Evolutionary conservation across 1,140 invertebrate species (phyloP).

Genomic region (Zaprionus camerounensis): DNA sequence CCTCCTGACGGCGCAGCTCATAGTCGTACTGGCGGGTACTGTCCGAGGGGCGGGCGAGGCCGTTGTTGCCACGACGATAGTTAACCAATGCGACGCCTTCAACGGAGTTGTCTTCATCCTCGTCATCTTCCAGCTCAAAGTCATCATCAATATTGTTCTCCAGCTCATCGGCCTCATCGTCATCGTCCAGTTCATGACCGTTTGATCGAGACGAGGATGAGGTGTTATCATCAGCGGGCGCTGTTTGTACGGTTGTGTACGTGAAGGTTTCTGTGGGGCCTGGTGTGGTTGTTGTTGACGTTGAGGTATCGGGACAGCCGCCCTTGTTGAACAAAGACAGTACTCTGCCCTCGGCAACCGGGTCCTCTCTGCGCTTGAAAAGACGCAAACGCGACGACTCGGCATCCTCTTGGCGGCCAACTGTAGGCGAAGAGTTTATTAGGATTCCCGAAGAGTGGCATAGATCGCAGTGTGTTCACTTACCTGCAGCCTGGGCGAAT

Average conservation of each 20-base stretch:
- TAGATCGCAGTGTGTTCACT: slow-evolving; percentile 24
- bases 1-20: slow-evolving; percentile 57
- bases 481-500: slow-evolving; percentile 55
- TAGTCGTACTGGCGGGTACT: slow-evolving; percentile 28
- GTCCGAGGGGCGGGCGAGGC: neutral
- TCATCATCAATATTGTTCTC: slow-evolving; percentile 11
- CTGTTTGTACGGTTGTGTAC: neutral
- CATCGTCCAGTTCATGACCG: slow-evolving; percentile 15
- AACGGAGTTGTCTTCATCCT: slow-evolving; percentile 5
- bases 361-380: slow-evolving; percentile 17
- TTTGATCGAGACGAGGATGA: neutral
- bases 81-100: neutral
- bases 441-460: neutral
- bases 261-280: neutral
- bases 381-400: slow-evolving; percentile 17
- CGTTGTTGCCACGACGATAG: slow-evolving; percentile 8
- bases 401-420: slow-evolving; percentile 29
- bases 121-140: slow-evolving; percentile 9
- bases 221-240: neutral
- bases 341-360: slow-evolving; percentile 36
- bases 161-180: slow-evolving; percentile 21
- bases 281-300: neutral
- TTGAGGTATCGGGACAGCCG: neutral
- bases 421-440: neutral
- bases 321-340: slow-evolving; percentile 46